Base-by-base conservation (phyloP, 2,888 invertebrate genomes). In the Scrobipalpa atriplicella region DNA sequence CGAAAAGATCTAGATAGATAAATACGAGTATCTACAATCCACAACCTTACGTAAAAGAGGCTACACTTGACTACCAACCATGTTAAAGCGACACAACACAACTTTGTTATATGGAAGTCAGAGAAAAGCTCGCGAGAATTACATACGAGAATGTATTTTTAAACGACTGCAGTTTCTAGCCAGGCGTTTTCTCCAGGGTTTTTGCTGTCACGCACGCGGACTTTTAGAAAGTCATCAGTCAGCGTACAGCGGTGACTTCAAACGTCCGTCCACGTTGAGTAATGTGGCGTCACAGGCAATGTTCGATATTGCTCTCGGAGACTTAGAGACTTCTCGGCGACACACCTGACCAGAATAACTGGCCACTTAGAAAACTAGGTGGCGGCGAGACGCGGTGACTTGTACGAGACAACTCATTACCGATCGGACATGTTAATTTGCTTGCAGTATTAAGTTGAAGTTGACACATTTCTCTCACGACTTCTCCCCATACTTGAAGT, bases 221-320 rank as follows among this genome's bases (percentile, higher is more conserved):
- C 81, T 85, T 87, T 90, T 91, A 91, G 92, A 92, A 92, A 92
- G 92, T 85, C 85, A 92, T 91, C 90, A 79, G 85, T 92, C 90
- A 86, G 79, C 85, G 84, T 81, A 82, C 78, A 76, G 76, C 85
- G 87, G 86, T 74, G 80, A 90, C 85, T 79, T 89, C 86, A 90
- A 87, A 89, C 82, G 68, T 36, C 66, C 29, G 58, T 11, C 47
- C n/a, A 71, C 68, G 68, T 76, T 83, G 82, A 82, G 77, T 83
- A 80, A 82, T 81, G 79, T 79, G 73, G 72, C 76, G 38, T 58
- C 58, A 38, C 21, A 21, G 13, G 54, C 21, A 56, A 21, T 29
- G 76, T 77, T 71, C 78, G 79, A 82, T 80, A 80, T 78, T 71
- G 18, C 68, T 66, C 71, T 29, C 16, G n/a, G 10, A 58, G 58